Base-by-base conservation (phyloP, 2,888 invertebrate species). In the Leuctra nigra region DNA sequence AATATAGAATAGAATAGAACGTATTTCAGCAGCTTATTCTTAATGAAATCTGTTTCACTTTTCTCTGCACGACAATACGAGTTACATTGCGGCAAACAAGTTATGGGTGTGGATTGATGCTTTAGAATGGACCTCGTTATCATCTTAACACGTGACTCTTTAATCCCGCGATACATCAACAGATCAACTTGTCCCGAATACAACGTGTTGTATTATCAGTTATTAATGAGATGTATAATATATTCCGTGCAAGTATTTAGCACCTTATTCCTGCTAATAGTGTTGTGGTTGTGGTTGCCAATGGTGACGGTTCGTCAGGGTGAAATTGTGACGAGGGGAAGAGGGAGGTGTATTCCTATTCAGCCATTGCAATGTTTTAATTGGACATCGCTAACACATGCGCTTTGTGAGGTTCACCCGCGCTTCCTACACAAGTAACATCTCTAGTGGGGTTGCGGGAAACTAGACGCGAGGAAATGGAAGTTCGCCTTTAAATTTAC, bases 291-390 rank as follows among this genome's bases (percentile, higher is more conserved):
- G 29, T 6, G 29, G 29, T 29, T 29, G 29, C 29, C n/a, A n/a
- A n/a, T n/a, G n/a, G n/a, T n/a, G n/a, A n/a, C 29, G 29, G 29
- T 6, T 7, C 29, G 29, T 7, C 29, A 6, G 11, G 29, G 29
- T 6, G 11, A 11, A 11, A 11, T 7, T 29, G 41, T 41, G 36
- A 41, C 20, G 41, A 20, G 41, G 41, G 41, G 14, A 20, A 20
- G 18, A 7, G 29, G 29, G 29, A n/a, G n/a, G 29, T 6, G 29
- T 41, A 16, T 18, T 41, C n/a, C 41, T 41, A 47, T 24, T 23
- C 47, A 47, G 47, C 47, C 47, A 47, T 47, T 47, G 47, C 47
- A 24, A 24, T 24, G 24, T 47, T 23, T 24, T 47, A 47, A 47
- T 47, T 47, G 47, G 47, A 24, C 24, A 24, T 16, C 22, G 47